Evolutionary conservation across 2,113 vertebrate species (phyloP).

Genomic region (Sula dactylatra): DNA sequence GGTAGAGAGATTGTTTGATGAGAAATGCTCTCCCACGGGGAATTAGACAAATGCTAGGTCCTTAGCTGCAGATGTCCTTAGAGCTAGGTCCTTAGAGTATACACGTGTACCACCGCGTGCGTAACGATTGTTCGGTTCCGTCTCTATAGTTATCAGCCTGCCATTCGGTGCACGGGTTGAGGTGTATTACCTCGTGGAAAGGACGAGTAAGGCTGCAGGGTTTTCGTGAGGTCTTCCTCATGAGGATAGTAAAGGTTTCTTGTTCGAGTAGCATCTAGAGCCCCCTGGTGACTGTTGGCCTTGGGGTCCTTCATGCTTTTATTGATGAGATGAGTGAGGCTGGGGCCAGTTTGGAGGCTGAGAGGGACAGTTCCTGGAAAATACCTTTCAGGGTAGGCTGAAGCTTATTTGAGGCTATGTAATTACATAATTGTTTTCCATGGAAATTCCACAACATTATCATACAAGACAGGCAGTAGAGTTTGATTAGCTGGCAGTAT

Average conservation of each 20-base stretch:
- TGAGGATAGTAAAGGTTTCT: neutral
- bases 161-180: neutral
- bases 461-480: neutral
- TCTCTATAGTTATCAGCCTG: too few species aligned
- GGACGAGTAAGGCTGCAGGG: accelerated
- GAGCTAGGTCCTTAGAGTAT: neutral
- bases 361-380: neutral
- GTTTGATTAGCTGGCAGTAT: neutral
- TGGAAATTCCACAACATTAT: neutral
- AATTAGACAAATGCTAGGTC: neutral
- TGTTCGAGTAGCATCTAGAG: neutral
- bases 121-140: neutral
- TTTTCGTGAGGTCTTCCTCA: neutral
- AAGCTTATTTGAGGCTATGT: neutral
- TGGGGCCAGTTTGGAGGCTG: neutral
- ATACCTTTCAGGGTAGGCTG: neutral
- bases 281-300: neutral
- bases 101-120: neutral
- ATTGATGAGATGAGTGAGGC: neutral
- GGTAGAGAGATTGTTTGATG: neutral
- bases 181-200: neutral
- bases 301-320: neutral
- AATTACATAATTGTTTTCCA: neutral
- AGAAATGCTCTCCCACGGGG: neutral
- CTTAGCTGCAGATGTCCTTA: neutral